Conservation (phyloP, 2,113 vertebrate genomes). For the Prunella himalayana region DNA sequence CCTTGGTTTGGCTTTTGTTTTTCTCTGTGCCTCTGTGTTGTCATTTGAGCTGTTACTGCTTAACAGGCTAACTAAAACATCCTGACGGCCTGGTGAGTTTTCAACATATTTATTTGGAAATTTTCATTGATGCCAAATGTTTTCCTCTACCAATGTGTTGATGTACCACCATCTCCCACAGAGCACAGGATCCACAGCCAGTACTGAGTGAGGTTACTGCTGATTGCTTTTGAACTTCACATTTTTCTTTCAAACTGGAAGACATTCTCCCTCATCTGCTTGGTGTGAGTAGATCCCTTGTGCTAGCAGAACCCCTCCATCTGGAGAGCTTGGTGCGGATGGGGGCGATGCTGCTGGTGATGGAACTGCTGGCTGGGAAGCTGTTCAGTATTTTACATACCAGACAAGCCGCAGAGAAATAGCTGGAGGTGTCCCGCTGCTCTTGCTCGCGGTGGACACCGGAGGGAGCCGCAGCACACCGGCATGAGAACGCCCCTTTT, state of each 20-base stretch:
- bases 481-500: neutral
- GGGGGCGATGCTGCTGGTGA: neutral
- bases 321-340: neutral
- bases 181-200: neutral
- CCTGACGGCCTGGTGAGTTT: neutral
- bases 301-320: neutral
- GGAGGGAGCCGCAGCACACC: slow-evolving; percentile 34
- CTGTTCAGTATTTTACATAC: neutral
- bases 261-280: neutral
- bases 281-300: neutral
- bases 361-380: neutral
- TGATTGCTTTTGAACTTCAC: neutral
- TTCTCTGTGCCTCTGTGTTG: neutral
- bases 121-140: neutral
- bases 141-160: neutral
- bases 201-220: neutral
- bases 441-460: neutral
- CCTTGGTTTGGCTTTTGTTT: neutral
- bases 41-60: neutral
- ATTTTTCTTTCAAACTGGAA: neutral
- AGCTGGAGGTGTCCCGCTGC: neutral
- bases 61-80: neutral
- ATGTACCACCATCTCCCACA: neutral
- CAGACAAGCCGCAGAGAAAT: neutral
- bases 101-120: neutral